Base-by-base conservation (phyloP, 2,888 invertebrate genomes). In the Mechanitis messenoides region DNA sequence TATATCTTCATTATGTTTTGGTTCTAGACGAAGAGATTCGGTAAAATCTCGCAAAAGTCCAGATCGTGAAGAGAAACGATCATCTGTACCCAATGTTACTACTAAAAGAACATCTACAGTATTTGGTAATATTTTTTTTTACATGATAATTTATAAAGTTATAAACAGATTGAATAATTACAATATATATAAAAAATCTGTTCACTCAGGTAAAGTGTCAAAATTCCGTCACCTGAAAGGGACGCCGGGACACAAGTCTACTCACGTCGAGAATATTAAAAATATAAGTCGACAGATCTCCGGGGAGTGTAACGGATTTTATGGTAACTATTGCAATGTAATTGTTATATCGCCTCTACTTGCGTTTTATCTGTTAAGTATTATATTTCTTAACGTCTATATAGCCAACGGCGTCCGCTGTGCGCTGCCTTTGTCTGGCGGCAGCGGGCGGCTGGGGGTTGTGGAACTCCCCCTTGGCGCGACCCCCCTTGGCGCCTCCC, bases 201-300 rank as follows among this genome's bases (percentile, higher is more conserved):
- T 61, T 54, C 47, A 69, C 60, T 0, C 68, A 88, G 84, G 84
- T 7, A 87, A 86, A 73, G 96, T 96, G 46, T 97, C 97, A 0
- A 98, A 98, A 82, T 98, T 97, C 84, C 93, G 97, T 1, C 97
- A 98, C 78, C 83, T 98, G 73, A 97, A 97, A 79, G 98, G 97
- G 45, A 96, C 96, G 3, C 94, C 96, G 0, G 94, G 95, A 0
- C 97, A 97, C 84, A 97, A 97, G 84, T 96, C 96, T 33, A 94
- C 94, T 2, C 97, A 97, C 74, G 95, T 98, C 69, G 97, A 98
- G 77, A 98, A 98, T 77, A 92, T 98, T 65, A 93, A 96, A 64
- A 97, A 97, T 77, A 91, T 98, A 53, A 96, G 96, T 80, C 92
- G 96, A 55, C 97, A 97, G 80, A 94, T 98, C 72, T 96, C 98